Evolutionary conservation across 1,140 invertebrate species (phyloP), one percentile per base, ranked within the genome.

Genomic region (Meteorus sp.): DNA sequence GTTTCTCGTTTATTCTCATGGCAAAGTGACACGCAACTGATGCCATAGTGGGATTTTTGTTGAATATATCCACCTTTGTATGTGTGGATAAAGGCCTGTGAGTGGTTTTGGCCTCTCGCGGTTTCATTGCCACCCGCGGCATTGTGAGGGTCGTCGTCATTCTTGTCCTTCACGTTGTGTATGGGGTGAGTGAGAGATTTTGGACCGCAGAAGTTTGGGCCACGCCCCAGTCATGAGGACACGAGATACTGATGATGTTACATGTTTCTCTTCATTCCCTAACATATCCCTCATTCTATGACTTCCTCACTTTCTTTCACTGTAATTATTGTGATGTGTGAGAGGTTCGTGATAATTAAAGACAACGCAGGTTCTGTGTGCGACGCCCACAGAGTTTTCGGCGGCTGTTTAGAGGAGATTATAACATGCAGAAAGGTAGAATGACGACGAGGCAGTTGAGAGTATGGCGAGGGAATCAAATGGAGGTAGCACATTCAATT

Each of bases 291-390:
- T 63, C 41, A 60, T 65, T 27, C 57, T 50, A 43, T 35, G 53
- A 25, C 56, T 47, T 53, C 56, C 56, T 56, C 58, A 35, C 41
- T 61, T 31, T 44, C 60, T 61, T 45, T 61, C 54, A 60, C 62
- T 63, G n/a, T n/a, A n/a, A n/a, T n/a, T n/a, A n/a, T n/a, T n/a
- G n/a, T n/a, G n/a, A n/a, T n/a, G n/a, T n/a, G n/a, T n/a, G n/a
- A n/a, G n/a, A 54, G 37, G 13, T 39, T 37, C 33, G 6, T 62
- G 72, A 74, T 75, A 75, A 75, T 75, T 74, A 75, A 75, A 73
- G 73, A 74, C 72, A 73, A 74, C 71, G 63, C 65, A 65, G 63
- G 62, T n/a, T n/a, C 45, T 22, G 19, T 15, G 51, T 29, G 50
- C 37, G 51, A 39, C 51, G 35, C 13, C 41, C 33, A 15, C n/a